Base-by-base conservation (phyloP, 2,113 vertebrate species). In the Himantopus leucocephalus region DNA sequence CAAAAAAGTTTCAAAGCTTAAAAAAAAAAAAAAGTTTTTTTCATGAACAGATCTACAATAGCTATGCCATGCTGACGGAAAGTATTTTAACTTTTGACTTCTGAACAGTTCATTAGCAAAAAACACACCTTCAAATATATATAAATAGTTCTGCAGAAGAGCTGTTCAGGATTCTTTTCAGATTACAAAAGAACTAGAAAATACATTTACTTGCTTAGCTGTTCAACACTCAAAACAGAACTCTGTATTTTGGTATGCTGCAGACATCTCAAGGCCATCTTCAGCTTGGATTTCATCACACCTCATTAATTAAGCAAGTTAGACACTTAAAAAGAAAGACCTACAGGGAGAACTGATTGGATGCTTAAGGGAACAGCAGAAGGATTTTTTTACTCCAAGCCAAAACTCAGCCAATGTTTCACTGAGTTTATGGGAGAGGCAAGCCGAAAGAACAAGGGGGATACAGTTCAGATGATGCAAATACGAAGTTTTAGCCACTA, bases 391-490 rank as follows among this genome's bases (percentile, higher is more conserved):
- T 16, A 35, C 18, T 39, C 29, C 60, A 45, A 41, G 22, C 8
- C 27, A 35, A 50, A 48, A 11, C 14, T 21, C 55, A 5, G 37
- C 2, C 5, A 2, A 9, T 2, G 5, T 21, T 68, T 34, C 15
- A 2, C 30, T 6, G 7, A 0, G 1, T 8, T 4, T 9, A 12
- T 1, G 20, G 29, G 21, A 45, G 13, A 13, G 32, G 5, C 9
- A 18, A 12, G 48, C 2, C 4, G 45, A 6, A 41, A 14, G 17
- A n/a, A 52, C 9, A 9, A 8, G 6, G 29, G 45, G 34, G 26
- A 23, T 2, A 10, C 12, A 15, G 63, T 6, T 32, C 62, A 64
- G 67, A 10, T 3, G 43, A 39, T 4, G 27, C 24, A 48, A 53
- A 66, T 3, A 12, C 1, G 1, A 48, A 7, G 20, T 2, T 20